A percentile compares a stretch with the other conserved stretches of the same genome.
Evolutionary conservation across 2,113 vertebrate species (phyloP).

Genomic region (Balaenoptera acutorostrata): DNA sequence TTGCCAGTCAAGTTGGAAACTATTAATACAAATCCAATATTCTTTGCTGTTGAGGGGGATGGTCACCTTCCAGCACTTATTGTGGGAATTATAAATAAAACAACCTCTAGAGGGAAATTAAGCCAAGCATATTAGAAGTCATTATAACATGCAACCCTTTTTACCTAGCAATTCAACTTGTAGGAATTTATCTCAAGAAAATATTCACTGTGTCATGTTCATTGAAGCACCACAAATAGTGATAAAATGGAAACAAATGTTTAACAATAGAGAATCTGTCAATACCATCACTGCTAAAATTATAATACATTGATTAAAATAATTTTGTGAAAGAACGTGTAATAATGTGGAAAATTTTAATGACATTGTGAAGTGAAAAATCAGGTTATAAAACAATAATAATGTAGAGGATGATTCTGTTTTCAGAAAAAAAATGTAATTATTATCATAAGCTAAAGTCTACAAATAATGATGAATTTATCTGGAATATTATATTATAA

Average conservation of each 20-base stretch:
- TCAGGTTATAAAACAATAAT: background rate
- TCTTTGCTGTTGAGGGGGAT: background rate
- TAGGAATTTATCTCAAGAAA: background rate
- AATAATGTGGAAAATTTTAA: background rate
- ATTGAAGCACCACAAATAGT: background rate
- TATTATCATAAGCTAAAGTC: background rate
- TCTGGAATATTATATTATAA: background rate
- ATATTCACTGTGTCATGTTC: background rate
- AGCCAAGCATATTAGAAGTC: background rate
- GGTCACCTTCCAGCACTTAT: background rate
- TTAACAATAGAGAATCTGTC: background rate
- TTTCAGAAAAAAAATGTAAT: background rate
- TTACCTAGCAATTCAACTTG: background rate
- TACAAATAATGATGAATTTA: background rate
- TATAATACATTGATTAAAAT: background rate
- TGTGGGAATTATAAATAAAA: background rate
- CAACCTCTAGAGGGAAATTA: background rate
- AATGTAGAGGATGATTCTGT: background rate
- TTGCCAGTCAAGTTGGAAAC: background rate
- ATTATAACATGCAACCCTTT: background rate
- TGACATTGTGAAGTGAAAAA: background rate
- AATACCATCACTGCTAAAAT: background rate
- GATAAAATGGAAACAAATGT: background rate
- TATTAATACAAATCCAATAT: background rate
- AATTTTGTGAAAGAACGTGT: background rate